Evolutionary conservation across 2,113 vertebrate species (phyloP).

Genomic region (Cnemophilus loriae): DNA sequence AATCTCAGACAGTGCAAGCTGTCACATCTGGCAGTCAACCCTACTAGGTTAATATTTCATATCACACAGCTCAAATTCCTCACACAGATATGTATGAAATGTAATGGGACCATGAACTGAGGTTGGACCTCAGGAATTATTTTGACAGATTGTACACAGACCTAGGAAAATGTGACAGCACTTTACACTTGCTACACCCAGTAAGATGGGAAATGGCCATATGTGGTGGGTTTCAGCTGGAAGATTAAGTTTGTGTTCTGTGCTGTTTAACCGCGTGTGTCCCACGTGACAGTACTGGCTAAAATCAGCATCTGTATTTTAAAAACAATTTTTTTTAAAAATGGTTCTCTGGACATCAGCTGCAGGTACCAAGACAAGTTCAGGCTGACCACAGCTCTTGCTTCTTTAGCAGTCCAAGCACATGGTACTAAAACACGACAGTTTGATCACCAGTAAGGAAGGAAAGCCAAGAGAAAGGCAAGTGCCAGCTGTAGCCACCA

Average conservation of each 20-base stretch:
- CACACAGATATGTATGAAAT: neutral
- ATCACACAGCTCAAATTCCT: constrained; percentile 15
- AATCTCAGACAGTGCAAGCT: constrained; percentile 19
- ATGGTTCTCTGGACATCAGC: neutral
- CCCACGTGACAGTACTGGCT: neutral
- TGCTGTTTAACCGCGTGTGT: neutral
- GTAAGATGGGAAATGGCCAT: neutral
- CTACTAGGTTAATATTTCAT: constrained; percentile 15
- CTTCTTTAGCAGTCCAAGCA: neutral
- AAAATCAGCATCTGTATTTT: neutral
- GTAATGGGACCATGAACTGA: neutral
- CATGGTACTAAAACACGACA: neutral
- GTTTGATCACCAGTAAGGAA: neutral
- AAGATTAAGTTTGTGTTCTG: neutral
- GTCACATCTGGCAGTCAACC: constrained; percentile 36
- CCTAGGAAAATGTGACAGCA: constrained; percentile 10
- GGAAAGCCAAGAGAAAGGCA: neutral
- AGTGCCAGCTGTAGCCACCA: neutral
- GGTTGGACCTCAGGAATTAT: constrained; percentile 18
- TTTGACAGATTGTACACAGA: constrained; percentile 42
- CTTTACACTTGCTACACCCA: neutral
- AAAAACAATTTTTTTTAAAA: neutral
- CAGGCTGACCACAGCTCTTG: neutral
- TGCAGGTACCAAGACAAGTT: neutral
- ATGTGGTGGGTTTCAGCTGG: neutral